Percentiles rank a stretch among this genome's conserved stretches.
These are phyloP conservation scores for Rhea pennata DNA, from an alignment of 2,113 vertebrate genomes.

Conservation along the genomic window DNA sequence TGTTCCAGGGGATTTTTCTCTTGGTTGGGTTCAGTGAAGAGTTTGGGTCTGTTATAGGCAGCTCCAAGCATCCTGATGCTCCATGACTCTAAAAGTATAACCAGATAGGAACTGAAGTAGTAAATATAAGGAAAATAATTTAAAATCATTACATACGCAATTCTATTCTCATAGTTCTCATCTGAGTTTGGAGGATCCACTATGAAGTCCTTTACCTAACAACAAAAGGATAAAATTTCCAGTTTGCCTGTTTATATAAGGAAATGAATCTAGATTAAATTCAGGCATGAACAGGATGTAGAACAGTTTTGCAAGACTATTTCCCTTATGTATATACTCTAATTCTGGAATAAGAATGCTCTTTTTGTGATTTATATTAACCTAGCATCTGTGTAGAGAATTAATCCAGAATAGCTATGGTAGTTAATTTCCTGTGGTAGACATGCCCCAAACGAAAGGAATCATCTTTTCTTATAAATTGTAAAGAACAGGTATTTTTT, in stretches of 20 bases:
- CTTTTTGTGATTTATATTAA: not conserved
- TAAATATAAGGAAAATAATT: not conserved
- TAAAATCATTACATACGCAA: not conserved
- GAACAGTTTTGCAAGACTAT: not conserved
- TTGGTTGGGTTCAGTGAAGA: not conserved
- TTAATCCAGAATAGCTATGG: not conserved
- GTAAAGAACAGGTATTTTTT: not conserved
- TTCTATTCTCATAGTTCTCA: slow-evolving; percentile 3
- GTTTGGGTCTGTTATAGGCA: not conserved
- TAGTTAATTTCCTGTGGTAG: not conserved
- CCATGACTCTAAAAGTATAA: not conserved
- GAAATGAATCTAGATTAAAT: slow-evolving; percentile 15
- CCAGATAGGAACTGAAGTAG: not conserved
- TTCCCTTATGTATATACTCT: not conserved
- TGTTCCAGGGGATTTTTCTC: not conserved
- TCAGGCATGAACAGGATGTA: not conserved
- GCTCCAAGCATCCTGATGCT: not conserved
- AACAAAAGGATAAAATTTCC: not conserved
- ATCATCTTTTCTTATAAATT: slow-evolving; percentile 30
- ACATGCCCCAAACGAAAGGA: not conserved
- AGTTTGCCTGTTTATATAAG: not conserved
- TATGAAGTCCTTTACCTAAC: not conserved
- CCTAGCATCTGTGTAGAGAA: not conserved
- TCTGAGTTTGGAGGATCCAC: slow-evolving; percentile 10
- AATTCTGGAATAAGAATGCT: not conserved